Evolutionary conservation across 2,113 vertebrate genomes (phyloP).

Genomic region (Crocuta crocuta): DNA sequence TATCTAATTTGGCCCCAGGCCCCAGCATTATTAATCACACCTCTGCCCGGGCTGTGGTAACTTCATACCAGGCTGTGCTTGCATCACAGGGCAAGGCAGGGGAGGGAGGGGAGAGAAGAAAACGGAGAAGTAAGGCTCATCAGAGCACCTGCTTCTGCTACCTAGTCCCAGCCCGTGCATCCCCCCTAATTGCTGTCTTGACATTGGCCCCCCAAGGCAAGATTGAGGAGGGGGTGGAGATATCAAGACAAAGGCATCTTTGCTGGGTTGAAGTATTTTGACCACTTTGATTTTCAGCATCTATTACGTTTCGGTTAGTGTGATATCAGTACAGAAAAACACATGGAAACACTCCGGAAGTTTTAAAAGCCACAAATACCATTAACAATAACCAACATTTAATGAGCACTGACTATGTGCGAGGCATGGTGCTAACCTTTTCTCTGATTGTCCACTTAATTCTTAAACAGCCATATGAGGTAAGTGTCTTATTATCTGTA

Average conservation of each 20-base stretch:
- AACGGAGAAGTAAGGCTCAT: not conserved
- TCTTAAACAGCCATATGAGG: not conserved
- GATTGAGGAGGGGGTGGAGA: not conserved
- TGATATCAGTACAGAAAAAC: not conserved
- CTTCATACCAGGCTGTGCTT: not conserved
- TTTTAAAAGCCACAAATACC: not conserved
- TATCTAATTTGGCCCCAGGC: not conserved
- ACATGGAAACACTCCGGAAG: not conserved
- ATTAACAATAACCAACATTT: not conserved
- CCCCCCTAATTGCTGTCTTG: not conserved
- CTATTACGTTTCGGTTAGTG: not conserved
- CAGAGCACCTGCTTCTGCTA: not conserved
- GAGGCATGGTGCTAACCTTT: not conserved
- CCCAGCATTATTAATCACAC: not conserved
- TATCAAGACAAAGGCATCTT: not conserved
- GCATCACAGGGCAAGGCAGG: not conserved
- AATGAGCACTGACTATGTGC: not conserved
- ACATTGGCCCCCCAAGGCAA: not conserved
- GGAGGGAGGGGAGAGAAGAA: not conserved
- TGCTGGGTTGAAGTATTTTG: not conserved
- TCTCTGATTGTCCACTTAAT: not conserved
- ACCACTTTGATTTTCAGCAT: not conserved
- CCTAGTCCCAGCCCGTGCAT: not conserved
- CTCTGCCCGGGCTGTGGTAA: not conserved
- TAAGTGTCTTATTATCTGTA: not conserved